Evolutionary conservation across 2,113 vertebrate genomes (phyloP), one percentile per base, ranked within the genome.

Genomic region (Sclerurus mexicanus): DNA sequence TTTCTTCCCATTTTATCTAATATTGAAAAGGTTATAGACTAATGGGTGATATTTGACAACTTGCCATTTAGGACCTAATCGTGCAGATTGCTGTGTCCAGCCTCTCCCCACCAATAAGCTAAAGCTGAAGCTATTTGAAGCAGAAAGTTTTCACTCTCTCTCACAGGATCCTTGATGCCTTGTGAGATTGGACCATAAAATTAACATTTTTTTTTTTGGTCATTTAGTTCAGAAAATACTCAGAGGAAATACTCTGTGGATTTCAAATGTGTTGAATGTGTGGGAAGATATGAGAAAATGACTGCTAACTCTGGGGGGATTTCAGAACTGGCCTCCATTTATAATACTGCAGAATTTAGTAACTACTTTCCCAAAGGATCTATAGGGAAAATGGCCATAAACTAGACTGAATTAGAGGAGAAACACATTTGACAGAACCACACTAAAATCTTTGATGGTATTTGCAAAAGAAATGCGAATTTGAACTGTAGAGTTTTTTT

Each of bases 301-400:
- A 96, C 88, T 93, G 69, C 83, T 92, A n/a, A 92, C 83, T 97
- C 96, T 78, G n/a, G 83, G 73, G 95, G 86, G 80, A 95, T 96
- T 96, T 96, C 92, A 96, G 81, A 96, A 94, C 95, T 96, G 95
- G 92, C 90, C 96, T 97, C 92, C 96, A 95, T 96, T 97, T 96
- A 92, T 90, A 90, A 92, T 85, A 92, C 58, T 89, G 93, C 83
- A 94, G 94, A 94, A 95, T 95, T 93, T 95, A 96, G 96, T 76
- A 94, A 89, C 95, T 96, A 72, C 88, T 95, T 95, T 95, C 96
- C 88, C 85, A 79, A 84, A 93, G 93, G 95, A 96, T 89, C 90
- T 81, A 64, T 86, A 85, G 73, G 60, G 64, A 95, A 95, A 96
- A 90, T 93, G 92, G 83, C 92, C 93, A 90, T 90, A 96, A 95